phyloP scores from a whole-genome alignment of 1,140 invertebrate genomes.

The Riptortus pedestris region DNA sequence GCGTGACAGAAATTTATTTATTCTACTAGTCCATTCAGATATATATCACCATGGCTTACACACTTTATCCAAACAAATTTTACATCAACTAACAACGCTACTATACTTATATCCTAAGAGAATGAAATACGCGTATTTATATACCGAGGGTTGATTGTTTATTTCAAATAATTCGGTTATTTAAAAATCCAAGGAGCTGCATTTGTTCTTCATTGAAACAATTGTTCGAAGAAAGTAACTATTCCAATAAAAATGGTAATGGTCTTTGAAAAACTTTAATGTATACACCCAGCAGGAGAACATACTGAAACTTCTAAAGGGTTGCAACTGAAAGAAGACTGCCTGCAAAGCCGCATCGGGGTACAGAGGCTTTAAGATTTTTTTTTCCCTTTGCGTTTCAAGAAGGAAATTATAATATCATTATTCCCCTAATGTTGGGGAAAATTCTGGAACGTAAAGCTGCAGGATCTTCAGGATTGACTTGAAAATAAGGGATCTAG shows the following conservation, averaged over 20 bases:
- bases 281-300: background rate
- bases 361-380: background rate
- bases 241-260: background rate
- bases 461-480: background rate
- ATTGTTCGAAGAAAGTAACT: background rate
- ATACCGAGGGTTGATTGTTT: too few species aligned
- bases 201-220: too few species aligned
- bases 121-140: too few species aligned
- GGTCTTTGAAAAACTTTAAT: background rate
- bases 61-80: too few species aligned
- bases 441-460: constrained; percentile 1
- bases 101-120: too few species aligned
- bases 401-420: constrained; percentile 5
- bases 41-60: too few species aligned
- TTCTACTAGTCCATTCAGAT: too few species aligned
- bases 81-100: too few species aligned
- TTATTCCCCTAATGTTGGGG: background rate
- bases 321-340: background rate
- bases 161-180: too few species aligned
- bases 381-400: background rate
- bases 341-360: background rate
- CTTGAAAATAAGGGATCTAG: constrained; percentile 6
- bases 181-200: too few species aligned
- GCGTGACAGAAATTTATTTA: too few species aligned
- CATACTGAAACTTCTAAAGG: background rate